A percentile compares a stretch with the other conserved stretches of the same genome.
Evolutionary conservation across 2,797 vertebrate species (phyloP).

Genomic region (Peromyscus eremicus): DNA sequence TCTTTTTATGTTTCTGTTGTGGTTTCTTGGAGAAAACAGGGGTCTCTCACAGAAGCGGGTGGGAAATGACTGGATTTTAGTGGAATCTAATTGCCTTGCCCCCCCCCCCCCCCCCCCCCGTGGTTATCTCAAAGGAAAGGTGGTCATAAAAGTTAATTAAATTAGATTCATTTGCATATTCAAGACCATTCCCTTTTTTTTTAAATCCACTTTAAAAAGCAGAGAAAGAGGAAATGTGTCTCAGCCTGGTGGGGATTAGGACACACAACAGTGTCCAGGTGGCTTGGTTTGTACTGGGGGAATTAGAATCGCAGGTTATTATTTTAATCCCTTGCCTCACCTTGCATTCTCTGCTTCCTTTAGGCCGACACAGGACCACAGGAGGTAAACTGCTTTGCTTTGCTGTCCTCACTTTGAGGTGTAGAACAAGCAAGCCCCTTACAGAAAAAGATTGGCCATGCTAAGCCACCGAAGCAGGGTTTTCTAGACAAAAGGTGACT

Average conservation of each 20-base stretch:
- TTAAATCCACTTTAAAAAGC: slow-evolving; percentile 71
- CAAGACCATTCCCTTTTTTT: slow-evolving; percentile 73
- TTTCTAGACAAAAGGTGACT: slow-evolving; percentile 68
- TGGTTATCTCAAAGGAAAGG: slow-evolving; percentile 85
- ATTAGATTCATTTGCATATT: slow-evolving; percentile 88
- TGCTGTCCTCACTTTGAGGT: slow-evolving; percentile 72
- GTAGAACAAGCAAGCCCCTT: slow-evolving; percentile 62
- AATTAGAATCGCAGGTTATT: slow-evolving; percentile 36
- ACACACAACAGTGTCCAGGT: slow-evolving; percentile 48
- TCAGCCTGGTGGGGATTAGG: slow-evolving; percentile 46
- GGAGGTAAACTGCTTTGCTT: slow-evolving; percentile 8
- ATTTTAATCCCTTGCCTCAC: slow-evolving; percentile 65
- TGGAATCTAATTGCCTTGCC: slow-evolving; percentile 86
- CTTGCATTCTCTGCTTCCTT: slow-evolving; percentile 38
- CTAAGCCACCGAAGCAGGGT: slow-evolving; percentile 31
- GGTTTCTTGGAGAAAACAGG: slow-evolving; percentile 71
- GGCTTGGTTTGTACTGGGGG: background rate
- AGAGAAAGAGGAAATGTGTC: slow-evolving; percentile 39
- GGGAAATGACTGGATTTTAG: slow-evolving; percentile 86
- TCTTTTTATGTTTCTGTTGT: slow-evolving; percentile 33
- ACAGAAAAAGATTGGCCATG: background rate
- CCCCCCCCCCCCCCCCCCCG: too few relatives aligned
- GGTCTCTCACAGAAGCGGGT: slow-evolving; percentile 80
- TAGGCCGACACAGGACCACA: background rate
- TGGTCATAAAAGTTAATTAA: slow-evolving; percentile 89